Conservation (phyloP, 1,140 invertebrate genomes). For the Apis mellifera region Amel_HAv3.1 CM009942.2:10001001-10001500, state of each 20-base stretch:
- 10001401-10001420: constrained; percentile 30
- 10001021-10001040: too few species aligned
- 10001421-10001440: constrained; percentile 16
- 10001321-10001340: background rate
- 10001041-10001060: too few species aligned
- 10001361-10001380: background rate
- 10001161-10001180: background rate
- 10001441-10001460: background rate
- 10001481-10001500: constrained; percentile 25
- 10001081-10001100: too few species aligned
- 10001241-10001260: background rate
- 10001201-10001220: background rate
- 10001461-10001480: background rate
- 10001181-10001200: background rate
- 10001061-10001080: too few species aligned
- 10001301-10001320: background rate
- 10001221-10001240: background rate
- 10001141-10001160: background rate
- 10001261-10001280: background rate
- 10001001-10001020: too few species aligned
- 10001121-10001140: background rate
- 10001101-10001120: background rate
- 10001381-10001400: background rate
- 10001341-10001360: background rate
- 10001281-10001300: constrained; percentile 13